Conservation (phyloP, 2,113 vertebrate genomes). For the Cercopithecus mona region DNA sequence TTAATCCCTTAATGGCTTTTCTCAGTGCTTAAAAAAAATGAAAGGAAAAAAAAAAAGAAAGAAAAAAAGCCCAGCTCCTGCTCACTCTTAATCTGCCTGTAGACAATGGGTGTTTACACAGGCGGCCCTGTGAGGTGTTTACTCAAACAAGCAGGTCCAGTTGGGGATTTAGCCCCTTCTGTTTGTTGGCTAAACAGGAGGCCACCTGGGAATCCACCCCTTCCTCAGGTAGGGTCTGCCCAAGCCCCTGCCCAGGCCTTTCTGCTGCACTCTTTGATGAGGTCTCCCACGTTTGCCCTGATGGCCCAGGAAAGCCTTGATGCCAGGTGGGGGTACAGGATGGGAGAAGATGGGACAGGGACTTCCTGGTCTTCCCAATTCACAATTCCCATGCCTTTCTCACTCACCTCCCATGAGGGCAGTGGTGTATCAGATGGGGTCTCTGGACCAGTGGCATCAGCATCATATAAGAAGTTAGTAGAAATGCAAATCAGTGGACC, state of each 20-base stretch:
- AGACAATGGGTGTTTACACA: slow-evolving; percentile 86
- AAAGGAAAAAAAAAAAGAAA: slow-evolving; percentile 82
- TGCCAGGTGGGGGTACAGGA: rapidly evolving
- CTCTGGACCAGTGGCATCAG: not conserved
- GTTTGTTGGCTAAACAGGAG: slow-evolving; percentile 84
- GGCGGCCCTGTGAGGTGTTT: slow-evolving; percentile 77
- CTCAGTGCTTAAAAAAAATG: slow-evolving; percentile 84
- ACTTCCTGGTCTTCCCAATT: not conserved
- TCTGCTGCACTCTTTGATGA: slow-evolving; percentile 35
- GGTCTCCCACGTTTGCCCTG: not conserved
- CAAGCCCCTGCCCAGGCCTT: slow-evolving; percentile 20
- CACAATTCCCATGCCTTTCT: not conserved
- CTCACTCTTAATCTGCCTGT: slow-evolving; percentile 53
- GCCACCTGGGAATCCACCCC: slow-evolving; percentile 48
- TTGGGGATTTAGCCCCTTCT: slow-evolving; percentile 81
- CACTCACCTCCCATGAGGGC: rapidly evolving
- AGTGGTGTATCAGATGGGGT: not conserved
- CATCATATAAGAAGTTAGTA: not conserved
- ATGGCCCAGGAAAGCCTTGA: not conserved
- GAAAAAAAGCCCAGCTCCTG: slow-evolving; percentile 72
- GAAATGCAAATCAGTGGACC: not conserved
- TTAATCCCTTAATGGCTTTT: slow-evolving; percentile 93
- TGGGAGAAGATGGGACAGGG: not conserved
- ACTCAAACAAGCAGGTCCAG: slow-evolving; percentile 78
- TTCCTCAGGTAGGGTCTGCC: slow-evolving; percentile 16